These are phyloP conservation scores for Sarotherodon lohbergeri DNA, from an alignment of 2,113 vertebrate genomes.

Conservation along the genomic window DNA sequence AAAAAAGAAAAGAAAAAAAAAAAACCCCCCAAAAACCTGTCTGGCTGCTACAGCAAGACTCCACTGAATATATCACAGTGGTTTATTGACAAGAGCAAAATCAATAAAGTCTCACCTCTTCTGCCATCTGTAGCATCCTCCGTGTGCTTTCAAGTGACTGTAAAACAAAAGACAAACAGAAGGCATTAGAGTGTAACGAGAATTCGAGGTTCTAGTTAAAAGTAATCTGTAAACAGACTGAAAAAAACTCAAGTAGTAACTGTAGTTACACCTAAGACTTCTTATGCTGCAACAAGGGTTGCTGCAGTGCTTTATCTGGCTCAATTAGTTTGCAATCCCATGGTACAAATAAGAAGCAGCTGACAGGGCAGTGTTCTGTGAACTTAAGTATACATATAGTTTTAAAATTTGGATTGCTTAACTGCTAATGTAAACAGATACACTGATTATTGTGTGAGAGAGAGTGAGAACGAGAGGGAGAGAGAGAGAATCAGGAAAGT, in stretches of 20 bases:
- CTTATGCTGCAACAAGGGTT: not conserved
- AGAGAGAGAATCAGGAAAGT: not conserved
- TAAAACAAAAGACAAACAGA: not conserved
- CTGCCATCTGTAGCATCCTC: conserved; percentile 87
- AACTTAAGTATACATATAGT: not conserved
- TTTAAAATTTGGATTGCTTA: not conserved
- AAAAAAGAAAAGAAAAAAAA: too few species aligned
- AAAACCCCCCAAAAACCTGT: not conserved
- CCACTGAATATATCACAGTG: not conserved
- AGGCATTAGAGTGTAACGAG: not conserved
- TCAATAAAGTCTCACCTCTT: conserved; percentile 82
- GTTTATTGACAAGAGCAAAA: not conserved
- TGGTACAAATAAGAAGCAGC: not conserved
- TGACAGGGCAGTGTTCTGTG: not conserved
- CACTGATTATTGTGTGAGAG: not conserved
- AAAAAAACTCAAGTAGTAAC: not conserved
- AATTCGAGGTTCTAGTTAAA: not conserved
- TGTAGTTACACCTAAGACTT: not conserved
- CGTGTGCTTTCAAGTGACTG: conserved; percentile 98
- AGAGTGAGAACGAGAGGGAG: not conserved
- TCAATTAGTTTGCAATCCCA: not conserved
- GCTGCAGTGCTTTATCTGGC: not conserved
- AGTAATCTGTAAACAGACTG: not conserved
- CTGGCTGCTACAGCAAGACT: not conserved
- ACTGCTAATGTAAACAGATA: not conserved